Conservation (phyloP, 2,113 vertebrate species). For the Apistogramma diplotaenia region DNA sequence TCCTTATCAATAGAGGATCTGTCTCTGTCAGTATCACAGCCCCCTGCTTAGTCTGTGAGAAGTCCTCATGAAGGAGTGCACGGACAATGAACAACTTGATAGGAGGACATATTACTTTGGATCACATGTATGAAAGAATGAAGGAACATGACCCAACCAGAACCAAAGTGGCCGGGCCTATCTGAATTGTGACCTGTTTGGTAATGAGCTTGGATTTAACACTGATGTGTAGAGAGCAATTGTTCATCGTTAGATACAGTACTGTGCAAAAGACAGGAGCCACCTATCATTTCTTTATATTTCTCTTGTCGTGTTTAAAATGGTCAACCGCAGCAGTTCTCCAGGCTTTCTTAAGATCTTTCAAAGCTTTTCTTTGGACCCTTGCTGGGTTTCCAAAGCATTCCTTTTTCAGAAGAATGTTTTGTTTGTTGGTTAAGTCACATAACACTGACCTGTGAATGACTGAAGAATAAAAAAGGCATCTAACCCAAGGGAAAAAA, state of each 20-base stretch:
- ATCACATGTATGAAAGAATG: slow-evolving; percentile 71
- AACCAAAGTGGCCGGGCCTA: slow-evolving; percentile 53
- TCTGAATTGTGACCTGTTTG: slow-evolving; percentile 42
- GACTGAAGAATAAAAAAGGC: neutral
- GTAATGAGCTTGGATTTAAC: slow-evolving; percentile 19
- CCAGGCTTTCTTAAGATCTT: neutral
- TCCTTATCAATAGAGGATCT: slow-evolving; percentile 68
- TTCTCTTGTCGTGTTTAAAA: neutral
- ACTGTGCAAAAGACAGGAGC: neutral
- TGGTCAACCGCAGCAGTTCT: neutral
- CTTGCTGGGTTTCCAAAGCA: neutral
- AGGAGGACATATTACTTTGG: slow-evolving; percentile 46
- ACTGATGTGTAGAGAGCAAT: slow-evolving; percentile 20
- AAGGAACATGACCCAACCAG: slow-evolving; percentile 58
- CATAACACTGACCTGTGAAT: neutral
- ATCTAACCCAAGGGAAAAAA: neutral
- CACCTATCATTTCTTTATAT: neutral
- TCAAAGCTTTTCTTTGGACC: neutral
- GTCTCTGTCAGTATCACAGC: slow-evolving; percentile 56
- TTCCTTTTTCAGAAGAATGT: neutral
- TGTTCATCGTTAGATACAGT: neutral
- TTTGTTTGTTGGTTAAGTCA: neutral
- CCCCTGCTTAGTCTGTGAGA: slow-evolving; percentile 43
- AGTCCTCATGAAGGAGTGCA: slow-evolving; percentile 42
- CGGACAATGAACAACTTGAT: slow-evolving; percentile 72